Conservation (phyloP, 1,140 invertebrate species). For the Steinernema khuongi region DNA sequence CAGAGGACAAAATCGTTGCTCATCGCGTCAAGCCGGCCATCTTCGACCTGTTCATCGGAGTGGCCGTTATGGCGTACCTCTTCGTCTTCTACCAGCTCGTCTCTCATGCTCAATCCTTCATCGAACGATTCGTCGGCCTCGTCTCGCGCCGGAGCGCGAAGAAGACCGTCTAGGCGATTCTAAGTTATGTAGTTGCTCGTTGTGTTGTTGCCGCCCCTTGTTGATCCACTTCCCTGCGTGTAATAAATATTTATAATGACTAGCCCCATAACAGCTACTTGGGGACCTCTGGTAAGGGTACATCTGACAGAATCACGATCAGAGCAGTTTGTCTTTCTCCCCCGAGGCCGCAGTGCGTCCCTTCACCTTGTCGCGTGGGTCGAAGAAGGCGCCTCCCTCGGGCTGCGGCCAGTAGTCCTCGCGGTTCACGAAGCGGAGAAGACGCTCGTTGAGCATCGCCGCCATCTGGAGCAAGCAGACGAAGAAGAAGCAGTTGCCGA, state of each 20-base stretch:
- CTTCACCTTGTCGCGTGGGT: too few relatives aligned
- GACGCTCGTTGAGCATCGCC: neutral
- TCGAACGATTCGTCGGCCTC: constrained; percentile 6
- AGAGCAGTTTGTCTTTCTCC: too few relatives aligned
- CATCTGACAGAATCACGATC: too few relatives aligned
- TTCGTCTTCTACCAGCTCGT: neutral
- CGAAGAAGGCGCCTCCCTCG: too few relatives aligned
- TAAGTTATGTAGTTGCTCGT: neutral
- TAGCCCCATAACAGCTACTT: too few relatives aligned
- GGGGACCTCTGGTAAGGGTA: too few relatives aligned
- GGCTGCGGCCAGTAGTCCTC: neutral
- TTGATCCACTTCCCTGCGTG: too few relatives aligned
- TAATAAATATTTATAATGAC: too few relatives aligned
- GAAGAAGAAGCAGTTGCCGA: neutral
- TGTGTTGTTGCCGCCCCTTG: neutral
- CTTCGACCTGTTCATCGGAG: constrained; percentile 80
- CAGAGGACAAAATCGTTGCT: constrained; percentile 45
- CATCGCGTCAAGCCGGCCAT: constrained; percentile 87
- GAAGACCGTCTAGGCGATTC: neutral
- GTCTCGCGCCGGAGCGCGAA: neutral
- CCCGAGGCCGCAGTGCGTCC: too few relatives aligned
- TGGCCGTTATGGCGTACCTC: neutral
- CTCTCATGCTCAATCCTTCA: constrained; percentile 2
- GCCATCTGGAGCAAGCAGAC: neutral
- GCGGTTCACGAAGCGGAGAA: neutral